A percentile compares a stretch with the other conserved stretches of the same genome.
These are phyloP conservation scores for Drosophila testacea DNA, from an alignment of 2,888 invertebrate species.

Conservation along the genomic window DNA sequence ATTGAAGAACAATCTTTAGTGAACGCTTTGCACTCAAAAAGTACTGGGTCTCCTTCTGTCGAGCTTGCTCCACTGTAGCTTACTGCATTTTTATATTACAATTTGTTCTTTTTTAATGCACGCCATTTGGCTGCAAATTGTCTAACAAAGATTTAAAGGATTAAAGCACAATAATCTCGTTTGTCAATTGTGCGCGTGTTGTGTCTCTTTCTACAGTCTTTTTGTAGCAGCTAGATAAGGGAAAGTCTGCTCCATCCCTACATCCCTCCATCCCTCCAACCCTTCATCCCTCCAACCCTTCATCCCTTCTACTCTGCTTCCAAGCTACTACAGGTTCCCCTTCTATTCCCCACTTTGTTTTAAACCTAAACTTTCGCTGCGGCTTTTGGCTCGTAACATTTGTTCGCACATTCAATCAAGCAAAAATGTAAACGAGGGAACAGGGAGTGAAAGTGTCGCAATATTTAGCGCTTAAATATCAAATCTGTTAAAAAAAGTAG, in stretches of 20 bases:
- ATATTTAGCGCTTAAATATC: no score
- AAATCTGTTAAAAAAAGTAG: no score
- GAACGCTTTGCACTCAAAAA: no score
- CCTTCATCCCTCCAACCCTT: no score
- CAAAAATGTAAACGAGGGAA: conserved; percentile 66
- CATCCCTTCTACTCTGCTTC: background rate
- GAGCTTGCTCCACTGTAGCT: no score
- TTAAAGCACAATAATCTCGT: conserved; percentile 75
- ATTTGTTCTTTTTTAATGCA: conserved; percentile 13
- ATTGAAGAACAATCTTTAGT: no score
- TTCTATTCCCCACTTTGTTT: no score
- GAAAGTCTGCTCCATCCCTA: no score
- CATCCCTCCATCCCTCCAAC: no score
- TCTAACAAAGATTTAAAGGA: conserved; percentile 78
- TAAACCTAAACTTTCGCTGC: conserved; percentile 6
- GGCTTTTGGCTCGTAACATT: conserved; percentile 41
- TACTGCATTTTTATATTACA: background rate
- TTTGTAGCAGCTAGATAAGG: no score
- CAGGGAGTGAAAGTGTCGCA: background rate
- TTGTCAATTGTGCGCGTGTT: conserved; percentile 52
- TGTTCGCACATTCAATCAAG: conserved; percentile 69
- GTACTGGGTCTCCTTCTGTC: no score
- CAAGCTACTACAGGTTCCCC: conserved; percentile 1
- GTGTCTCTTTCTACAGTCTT: background rate
- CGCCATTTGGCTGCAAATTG: conserved; percentile 66